Conservation (phyloP, 2,888 invertebrate species). For the Euspilapteryx auroguttella region DNA sequence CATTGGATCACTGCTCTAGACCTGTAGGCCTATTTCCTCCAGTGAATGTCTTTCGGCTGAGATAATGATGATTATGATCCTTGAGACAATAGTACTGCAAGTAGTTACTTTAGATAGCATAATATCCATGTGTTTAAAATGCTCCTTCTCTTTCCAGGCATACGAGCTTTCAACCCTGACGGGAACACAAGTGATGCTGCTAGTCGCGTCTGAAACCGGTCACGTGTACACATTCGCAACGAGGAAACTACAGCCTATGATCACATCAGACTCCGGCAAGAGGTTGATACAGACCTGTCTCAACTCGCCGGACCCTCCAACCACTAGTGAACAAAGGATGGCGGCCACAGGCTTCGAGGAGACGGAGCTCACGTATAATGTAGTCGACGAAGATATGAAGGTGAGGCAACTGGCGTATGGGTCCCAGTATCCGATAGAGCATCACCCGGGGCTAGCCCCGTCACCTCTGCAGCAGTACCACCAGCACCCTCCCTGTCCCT, state of each 20-base stretch:
- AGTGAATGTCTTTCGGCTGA: too few relatives aligned
- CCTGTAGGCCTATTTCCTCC: too few relatives aligned
- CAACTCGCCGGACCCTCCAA: slow-evolving; percentile 92
- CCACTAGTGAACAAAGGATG: slow-evolving; percentile 91
- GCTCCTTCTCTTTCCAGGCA: slow-evolving; percentile 68
- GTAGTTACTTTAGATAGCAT: too few relatives aligned
- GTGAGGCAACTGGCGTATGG: slow-evolving; percentile 95
- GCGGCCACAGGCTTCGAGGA: slow-evolving; percentile 98
- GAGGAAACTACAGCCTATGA: slow-evolving; percentile 98
- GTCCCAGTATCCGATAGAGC: slow-evolving; percentile 71
- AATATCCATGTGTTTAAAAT: too few relatives aligned
- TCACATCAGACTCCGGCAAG: slow-evolving; percentile 96
- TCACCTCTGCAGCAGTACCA: slow-evolving; percentile 71
- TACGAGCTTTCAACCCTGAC: slow-evolving; percentile 98
- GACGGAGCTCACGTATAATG: slow-evolving; percentile 96
- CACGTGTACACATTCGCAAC: slow-evolving; percentile 99
- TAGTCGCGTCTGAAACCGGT: slow-evolving; percentile 98
- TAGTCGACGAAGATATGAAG: slow-evolving; percentile 94
- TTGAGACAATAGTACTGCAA: too few relatives aligned
- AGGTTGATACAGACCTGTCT: slow-evolving; percentile 98
- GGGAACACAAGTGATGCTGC: slow-evolving; percentile 98
- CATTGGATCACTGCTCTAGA: too few relatives aligned
- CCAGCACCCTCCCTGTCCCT: slow-evolving; percentile 74
- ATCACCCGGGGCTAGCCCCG: slow-evolving; percentile 66
- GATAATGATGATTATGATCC: too few relatives aligned